Percentiles rank a stretch among this genome's conserved stretches.
phyloP scores from a whole-genome alignment of 2,797 vertebrate genomes.

The Aphelocoma californica region DNA sequence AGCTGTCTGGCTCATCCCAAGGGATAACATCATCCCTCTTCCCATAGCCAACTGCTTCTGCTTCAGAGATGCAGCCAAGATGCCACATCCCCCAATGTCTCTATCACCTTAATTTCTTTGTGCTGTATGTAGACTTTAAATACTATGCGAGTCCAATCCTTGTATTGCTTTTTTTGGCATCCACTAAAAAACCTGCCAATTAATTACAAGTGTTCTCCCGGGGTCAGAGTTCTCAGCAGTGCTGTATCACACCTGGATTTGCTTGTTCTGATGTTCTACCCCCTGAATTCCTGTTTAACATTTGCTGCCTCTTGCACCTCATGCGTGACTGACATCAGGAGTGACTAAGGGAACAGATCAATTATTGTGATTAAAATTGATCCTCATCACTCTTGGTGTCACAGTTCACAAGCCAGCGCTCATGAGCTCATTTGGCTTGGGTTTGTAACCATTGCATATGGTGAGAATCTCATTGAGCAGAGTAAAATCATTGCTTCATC shows the following conservation, averaged over 20 bases:
- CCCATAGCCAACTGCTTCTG: neutral
- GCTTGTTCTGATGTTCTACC: neutral
- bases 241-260: neutral
- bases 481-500: neutral
- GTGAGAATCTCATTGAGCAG: neutral
- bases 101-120: neutral
- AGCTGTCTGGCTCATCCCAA: neutral
- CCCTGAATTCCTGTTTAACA: neutral
- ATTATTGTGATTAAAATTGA: constrained; percentile 55
- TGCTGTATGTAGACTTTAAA: neutral
- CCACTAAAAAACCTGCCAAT: neutral
- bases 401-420: neutral
- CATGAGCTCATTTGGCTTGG: neutral
- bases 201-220: neutral
- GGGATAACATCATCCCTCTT: neutral
- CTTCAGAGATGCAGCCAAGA: neutral
- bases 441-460: neutral
- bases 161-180: neutral
- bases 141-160: neutral
- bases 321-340: neutral
- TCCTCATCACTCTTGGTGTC: neutral
- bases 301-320: neutral
- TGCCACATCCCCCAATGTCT: neutral
- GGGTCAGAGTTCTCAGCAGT: neutral
- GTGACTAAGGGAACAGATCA: constrained; percentile 43